Percentiles rank a stretch among this genome's conserved stretches.
Evolutionary conservation across 2,888 invertebrate species (phyloP).

Genomic region (Charanyca ferruginea): DNA sequence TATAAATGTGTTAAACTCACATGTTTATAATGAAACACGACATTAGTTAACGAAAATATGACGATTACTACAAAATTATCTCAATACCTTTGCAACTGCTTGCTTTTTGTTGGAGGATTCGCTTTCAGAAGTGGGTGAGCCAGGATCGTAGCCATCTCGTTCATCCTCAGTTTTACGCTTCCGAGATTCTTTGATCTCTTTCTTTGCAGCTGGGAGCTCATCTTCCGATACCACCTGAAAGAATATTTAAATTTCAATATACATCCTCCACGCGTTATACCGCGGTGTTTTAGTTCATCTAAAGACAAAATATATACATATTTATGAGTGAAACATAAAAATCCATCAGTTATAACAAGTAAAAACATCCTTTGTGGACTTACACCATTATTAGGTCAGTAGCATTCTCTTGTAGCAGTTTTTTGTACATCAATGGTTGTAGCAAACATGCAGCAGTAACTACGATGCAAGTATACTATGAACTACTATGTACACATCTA

Average conservation of each 20-base stretch:
- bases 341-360: not conserved
- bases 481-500: too few relatives aligned
- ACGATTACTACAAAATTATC: not conserved
- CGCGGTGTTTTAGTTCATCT: not conserved
- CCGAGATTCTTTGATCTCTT: conserved; percentile 87
- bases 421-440: too few relatives aligned
- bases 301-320: not conserved
- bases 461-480: too few relatives aligned
- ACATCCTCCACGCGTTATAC: not conserved
- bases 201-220: conserved; percentile 93
- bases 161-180: conserved; percentile 90
- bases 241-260: not conserved
- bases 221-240: conserved; percentile 94
- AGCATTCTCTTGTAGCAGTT: too few relatives aligned
- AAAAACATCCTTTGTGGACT: not conserved
- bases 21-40: not conserved
- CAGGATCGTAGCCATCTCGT: conserved; percentile 94
- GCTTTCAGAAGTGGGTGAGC: conserved; percentile 95
- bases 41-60: not conserved
- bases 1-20: not conserved
- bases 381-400: too few relatives aligned
- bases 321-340: conserved; percentile 7
- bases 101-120: conserved; percentile 92
- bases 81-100: conserved; percentile 84
- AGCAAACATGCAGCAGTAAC: too few relatives aligned